Percentiles rank a stretch among this genome's conserved stretches.
Conservation (phyloP, 2,113 vertebrate genomes). For the Notothenia rossii region DNA sequence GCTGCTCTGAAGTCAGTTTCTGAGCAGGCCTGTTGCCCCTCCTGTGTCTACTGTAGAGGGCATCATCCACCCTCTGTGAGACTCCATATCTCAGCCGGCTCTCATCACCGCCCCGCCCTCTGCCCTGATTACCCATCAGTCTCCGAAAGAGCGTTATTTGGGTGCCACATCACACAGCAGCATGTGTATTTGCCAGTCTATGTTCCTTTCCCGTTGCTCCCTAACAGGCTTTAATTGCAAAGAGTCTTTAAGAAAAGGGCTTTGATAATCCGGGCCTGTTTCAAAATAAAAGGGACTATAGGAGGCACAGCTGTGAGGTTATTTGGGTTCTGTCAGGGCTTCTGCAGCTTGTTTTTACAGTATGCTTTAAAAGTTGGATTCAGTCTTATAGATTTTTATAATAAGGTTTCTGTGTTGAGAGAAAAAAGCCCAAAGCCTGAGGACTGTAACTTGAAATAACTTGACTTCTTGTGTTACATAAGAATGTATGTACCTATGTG, state of each 20-base stretch:
- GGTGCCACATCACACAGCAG: conserved; percentile 78
- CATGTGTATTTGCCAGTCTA: conserved; percentile 62
- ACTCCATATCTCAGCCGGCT: conserved; percentile 48
- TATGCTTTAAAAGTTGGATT: conserved; percentile 30
- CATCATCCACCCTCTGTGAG: conserved; percentile 79
- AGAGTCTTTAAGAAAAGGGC: conserved; percentile 67
- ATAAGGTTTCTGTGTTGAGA: conserved; percentile 27
- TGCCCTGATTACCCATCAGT: conserved; percentile 68
- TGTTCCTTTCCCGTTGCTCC: conserved; percentile 64
- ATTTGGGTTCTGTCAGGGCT: conserved; percentile 48
- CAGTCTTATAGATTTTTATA: conserved; percentile 35
- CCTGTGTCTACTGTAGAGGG: conserved; percentile 82
- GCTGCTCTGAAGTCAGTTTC: conserved; percentile 5
- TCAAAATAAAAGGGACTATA: conserved; percentile 69
- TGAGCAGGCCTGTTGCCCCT: conserved; percentile 45
- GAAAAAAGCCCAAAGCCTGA: conserved; percentile 11
- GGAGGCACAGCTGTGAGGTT: conserved; percentile 70
- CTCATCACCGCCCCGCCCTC: conserved; percentile 51
- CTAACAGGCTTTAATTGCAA: conserved; percentile 73
- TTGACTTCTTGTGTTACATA: conserved; percentile 58
- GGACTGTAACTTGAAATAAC: conserved; percentile 49
- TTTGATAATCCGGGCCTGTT: conserved; percentile 69
- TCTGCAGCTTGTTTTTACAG: conserved; percentile 52
- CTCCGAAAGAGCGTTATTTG: conserved; percentile 53
- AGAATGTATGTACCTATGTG: conserved; percentile 38